Evolutionary conservation across 2,797 vertebrate genomes (phyloP).

Genomic region (Urosaurus nigricauda): DNA sequence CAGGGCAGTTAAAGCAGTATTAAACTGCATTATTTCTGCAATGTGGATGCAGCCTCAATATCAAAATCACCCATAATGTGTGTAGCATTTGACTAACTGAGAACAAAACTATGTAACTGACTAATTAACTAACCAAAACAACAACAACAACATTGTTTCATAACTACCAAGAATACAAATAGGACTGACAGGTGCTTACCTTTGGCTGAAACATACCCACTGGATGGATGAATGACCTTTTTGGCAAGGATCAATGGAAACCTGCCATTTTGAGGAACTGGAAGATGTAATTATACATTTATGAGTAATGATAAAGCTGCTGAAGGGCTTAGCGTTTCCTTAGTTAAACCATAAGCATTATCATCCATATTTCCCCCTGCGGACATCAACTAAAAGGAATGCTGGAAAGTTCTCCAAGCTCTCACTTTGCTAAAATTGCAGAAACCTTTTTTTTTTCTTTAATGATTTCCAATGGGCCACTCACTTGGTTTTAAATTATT

Average conservation of each 20-base stretch:
- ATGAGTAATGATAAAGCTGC: conserved; percentile 27
- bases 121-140: not conserved
- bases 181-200: not conserved
- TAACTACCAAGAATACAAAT: too few species aligned
- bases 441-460: conserved; percentile 7
- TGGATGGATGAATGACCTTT: not conserved
- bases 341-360: conserved; percentile 20
- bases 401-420: not conserved
- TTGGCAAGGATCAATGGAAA: not conserved
- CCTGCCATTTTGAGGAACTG: not conserved
- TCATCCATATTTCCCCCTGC: conserved; percentile 16
- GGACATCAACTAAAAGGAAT: conserved; percentile 18
- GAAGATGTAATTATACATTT: conserved; percentile 24
- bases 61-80: not conserved
- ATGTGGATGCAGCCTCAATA: not conserved
- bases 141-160: not conserved
- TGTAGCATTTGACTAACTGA: not conserved
- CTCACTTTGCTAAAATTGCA: conserved; percentile 21
- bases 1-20: too few species aligned
- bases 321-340: conserved; percentile 10
- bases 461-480: conserved; percentile 44
- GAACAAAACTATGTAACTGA: too few species aligned
- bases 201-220: not conserved
- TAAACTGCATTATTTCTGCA: too few species aligned
- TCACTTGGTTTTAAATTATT: conserved; percentile 69